Percentiles rank a stretch among this genome's conserved stretches.
Evolutionary conservation across 2,113 vertebrate genomes (phyloP).

Genomic region (Hyperopisus bebe): DNA sequence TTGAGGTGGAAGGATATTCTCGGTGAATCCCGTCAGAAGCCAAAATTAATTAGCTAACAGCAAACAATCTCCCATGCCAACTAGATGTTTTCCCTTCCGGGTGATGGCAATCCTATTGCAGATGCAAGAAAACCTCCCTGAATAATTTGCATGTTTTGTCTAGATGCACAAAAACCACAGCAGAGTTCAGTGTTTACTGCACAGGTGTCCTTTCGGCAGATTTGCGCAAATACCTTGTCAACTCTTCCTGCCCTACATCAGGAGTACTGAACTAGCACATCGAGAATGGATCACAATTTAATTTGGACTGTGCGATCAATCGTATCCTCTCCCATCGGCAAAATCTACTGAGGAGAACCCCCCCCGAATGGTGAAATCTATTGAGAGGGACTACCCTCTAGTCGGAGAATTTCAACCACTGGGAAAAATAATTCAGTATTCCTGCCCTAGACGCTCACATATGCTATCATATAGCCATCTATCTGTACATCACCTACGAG

Average conservation of each 20-base stretch:
- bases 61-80: not conserved
- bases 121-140: not conserved
- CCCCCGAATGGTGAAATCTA: not conserved
- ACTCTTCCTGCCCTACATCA: conserved; percentile 20
- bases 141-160: not conserved
- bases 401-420: not conserved
- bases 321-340: not conserved
- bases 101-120: not conserved
- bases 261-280: not conserved
- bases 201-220: conserved; percentile 18
- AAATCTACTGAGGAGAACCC: not conserved
- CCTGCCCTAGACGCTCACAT: conserved; percentile 36
- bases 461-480: conserved; percentile 25
- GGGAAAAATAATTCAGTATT: not conserved
- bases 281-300: not conserved
- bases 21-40: not conserved
- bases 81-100: not conserved
- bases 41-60: not conserved
- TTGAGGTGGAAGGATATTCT: not conserved
- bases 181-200: conserved; percentile 17
- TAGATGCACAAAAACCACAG: conserved; percentile 27
- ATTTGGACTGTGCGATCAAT: not conserved
- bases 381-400: not conserved
- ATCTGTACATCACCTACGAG: not conserved
- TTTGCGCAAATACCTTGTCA: conserved; percentile 34